Evolutionary conservation across 1,140 invertebrate genomes (phyloP).

Genomic region (Euwallacea similis): DNA sequence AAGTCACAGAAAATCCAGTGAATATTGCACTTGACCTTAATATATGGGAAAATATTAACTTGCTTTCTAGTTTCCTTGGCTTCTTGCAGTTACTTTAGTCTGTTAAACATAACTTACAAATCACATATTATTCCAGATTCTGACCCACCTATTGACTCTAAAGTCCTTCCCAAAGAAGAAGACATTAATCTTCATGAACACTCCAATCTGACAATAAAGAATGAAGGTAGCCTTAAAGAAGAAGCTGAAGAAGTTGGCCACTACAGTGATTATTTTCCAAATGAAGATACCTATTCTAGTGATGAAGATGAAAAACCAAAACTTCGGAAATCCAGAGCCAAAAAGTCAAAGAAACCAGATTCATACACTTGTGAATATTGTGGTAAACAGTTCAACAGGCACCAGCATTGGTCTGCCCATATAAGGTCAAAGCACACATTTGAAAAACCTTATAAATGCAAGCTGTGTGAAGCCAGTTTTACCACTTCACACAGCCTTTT

Average conservation of each 20-base stretch:
- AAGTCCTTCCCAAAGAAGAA: background rate
- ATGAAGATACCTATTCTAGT: background rate
- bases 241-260: background rate
- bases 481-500: conserved; percentile 39
- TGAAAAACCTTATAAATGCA: conserved; percentile 43
- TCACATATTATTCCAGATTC: background rate
- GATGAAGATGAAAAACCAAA: conserved; percentile 15
- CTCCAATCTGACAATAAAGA: background rate
- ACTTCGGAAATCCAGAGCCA: conserved; percentile 14
- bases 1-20: no score
- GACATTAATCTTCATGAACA: background rate
- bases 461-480: conserved; percentile 40
- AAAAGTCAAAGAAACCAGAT: conserved; percentile 31
- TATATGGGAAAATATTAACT: no score
- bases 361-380: conserved; percentile 41
- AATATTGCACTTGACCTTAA: no score
- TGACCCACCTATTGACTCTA: background rate
- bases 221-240: background rate
- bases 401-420: conserved; percentile 40
- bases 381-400: conserved; percentile 40
- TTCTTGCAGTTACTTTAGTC: no score
- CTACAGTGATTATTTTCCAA: background rate
- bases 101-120: background rate
- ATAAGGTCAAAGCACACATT: conserved; percentile 42
- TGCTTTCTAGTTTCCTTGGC: background rate